These are phyloP conservation scores for Bathynomus jamesi DNA, from an alignment of 1,140 invertebrate species.

Conservation along the genomic window DNA sequence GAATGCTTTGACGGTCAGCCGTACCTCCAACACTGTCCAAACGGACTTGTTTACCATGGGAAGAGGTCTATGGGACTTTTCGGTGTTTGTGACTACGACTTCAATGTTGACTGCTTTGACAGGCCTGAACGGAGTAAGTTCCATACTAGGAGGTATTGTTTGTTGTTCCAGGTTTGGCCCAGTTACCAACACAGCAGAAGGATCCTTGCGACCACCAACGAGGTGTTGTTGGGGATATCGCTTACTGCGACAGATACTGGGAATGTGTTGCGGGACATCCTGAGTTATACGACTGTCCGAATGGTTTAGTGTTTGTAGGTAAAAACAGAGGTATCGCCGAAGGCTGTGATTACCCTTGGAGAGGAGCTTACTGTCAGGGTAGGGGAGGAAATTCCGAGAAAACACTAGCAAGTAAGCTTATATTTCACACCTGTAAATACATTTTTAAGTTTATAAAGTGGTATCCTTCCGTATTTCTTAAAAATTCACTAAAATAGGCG, in stretches of 20 bases:
- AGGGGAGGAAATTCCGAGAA: conserved; percentile 62
- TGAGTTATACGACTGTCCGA: conserved; percentile 78
- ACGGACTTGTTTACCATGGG: conserved; percentile 45
- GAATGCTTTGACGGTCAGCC: conserved; percentile 42
- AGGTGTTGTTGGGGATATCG: conserved; percentile 62
- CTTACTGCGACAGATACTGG: conserved; percentile 81
- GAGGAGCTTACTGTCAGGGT: conserved; percentile 72
- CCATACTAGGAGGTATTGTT: neutral
- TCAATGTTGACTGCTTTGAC: conserved; percentile 44
- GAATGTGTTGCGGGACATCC: conserved; percentile 69
- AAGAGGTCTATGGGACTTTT: conserved; percentile 40
- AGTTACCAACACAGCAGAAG: conserved; percentile 49
- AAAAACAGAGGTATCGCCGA: conserved; percentile 76
- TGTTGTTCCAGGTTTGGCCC: conserved; percentile 28
- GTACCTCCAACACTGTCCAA: conserved; percentile 44
- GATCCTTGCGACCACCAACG: conserved; percentile 69
- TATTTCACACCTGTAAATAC: too few species aligned
- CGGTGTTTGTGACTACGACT: conserved; percentile 44
- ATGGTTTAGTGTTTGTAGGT: conserved; percentile 78
- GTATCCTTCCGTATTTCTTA: too few species aligned
- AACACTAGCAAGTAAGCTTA: neutral
- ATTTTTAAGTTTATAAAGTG: too few species aligned
- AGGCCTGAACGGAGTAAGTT: conserved; percentile 42
- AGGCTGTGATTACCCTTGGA: conserved; percentile 81
- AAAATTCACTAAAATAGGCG: too few species aligned